These are phyloP conservation scores for Tenualosa thibaudeaui DNA, from an alignment of 2,797 vertebrate species.

Conservation along the genomic window DNA sequence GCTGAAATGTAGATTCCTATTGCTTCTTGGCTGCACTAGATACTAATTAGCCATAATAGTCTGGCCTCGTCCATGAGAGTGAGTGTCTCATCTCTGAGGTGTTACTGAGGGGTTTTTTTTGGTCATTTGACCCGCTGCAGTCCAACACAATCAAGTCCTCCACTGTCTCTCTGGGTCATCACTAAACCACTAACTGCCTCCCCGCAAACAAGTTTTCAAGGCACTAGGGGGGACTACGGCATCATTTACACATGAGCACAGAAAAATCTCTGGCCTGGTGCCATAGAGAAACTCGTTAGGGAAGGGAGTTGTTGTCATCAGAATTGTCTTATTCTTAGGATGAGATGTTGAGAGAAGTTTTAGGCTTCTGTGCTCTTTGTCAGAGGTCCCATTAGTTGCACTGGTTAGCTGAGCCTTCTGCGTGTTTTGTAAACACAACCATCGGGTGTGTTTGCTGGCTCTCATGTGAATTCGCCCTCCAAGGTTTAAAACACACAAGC, in stretches of 20 bases:
- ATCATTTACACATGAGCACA: slow-evolving; percentile 50
- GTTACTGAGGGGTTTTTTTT: not conserved
- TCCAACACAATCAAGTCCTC: not conserved
- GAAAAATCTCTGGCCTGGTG: not conserved
- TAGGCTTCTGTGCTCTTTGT: not conserved
- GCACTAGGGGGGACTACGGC: slow-evolving; percentile 6
- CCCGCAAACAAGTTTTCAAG: slow-evolving; percentile 36
- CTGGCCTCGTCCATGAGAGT: not conserved
- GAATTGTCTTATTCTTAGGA: not conserved
- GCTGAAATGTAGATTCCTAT: not conserved
- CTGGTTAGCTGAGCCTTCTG: not conserved
- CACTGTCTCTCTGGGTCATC: not conserved
- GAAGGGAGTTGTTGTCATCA: not conserved
- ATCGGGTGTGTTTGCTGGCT: not conserved
- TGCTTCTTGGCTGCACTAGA: not conserved
- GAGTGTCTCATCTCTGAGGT: not conserved
- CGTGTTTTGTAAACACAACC: not conserved
- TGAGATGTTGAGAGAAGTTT: not conserved
- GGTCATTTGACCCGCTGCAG: slow-evolving; percentile 26
- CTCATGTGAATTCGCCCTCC: not conserved
- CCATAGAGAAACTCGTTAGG: not conserved
- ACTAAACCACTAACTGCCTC: slow-evolving; percentile 24
- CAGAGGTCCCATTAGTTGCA: not conserved
- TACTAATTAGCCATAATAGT: not conserved
- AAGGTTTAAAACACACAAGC: not conserved